These are phyloP conservation scores for Cladorhizidae sp. DNA, from an alignment of 37 sponge, comb jelly and placozoan genomes.

Conservation along the genomic window DNA sequence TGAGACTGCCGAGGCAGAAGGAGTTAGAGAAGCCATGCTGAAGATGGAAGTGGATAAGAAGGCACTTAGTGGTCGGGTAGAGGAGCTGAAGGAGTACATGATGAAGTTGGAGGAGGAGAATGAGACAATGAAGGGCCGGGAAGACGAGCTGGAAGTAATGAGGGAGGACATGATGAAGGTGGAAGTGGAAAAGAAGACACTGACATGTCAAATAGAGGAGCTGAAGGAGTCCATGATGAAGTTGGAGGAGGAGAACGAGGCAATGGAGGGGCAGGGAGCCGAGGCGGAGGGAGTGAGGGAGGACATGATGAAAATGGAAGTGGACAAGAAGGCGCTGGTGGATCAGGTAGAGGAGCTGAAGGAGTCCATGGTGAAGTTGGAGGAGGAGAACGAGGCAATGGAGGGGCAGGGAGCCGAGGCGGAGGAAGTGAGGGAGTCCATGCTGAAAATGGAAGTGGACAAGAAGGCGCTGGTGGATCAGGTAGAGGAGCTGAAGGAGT, in stretches of 20 bases:
- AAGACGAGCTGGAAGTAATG: not conserved
- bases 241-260: too few species aligned
- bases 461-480: not conserved
- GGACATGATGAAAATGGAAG: not conserved
- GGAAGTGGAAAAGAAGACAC: too few species aligned
- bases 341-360: not conserved
- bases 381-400: not conserved
- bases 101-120: not conserved
- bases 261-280: not conserved
- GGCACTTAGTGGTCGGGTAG: not conserved
- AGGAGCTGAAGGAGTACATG: not conserved
- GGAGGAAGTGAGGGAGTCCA: not conserved
- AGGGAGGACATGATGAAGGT: not conserved
- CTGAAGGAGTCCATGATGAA: too few species aligned
- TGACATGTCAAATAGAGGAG: too few species aligned
- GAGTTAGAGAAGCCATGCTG: not conserved
- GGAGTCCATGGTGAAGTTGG: not conserved
- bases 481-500: not conserved
- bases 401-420: not conserved
- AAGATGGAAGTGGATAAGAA: not conserved
- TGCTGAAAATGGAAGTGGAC: conserved; percentile 6
- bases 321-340: not conserved
- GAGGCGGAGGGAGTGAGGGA: too few species aligned
- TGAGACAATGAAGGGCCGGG: not conserved
- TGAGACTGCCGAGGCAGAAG: not conserved